phyloP scores from a whole-genome alignment of 2,888 invertebrate species.

The Idaea dimidiata region DNA sequence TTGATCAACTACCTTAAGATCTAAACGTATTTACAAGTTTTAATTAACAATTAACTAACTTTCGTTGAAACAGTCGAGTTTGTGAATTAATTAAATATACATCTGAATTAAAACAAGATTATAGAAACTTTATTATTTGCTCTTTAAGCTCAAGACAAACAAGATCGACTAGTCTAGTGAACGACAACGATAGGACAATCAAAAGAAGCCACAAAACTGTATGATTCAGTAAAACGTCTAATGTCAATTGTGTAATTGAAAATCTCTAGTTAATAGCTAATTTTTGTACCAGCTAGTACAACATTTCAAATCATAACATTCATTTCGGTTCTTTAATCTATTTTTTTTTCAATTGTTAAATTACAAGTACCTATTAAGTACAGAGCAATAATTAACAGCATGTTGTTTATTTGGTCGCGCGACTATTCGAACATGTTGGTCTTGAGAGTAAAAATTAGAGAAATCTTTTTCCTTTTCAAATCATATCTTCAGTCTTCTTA shows the following conservation, averaged over 20 bases:
- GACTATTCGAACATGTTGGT: not conserved
- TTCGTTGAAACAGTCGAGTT: constrained; percentile 28
- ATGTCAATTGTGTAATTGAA: not conserved
- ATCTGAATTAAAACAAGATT: not conserved
- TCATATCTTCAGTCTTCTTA: constrained; percentile 5
- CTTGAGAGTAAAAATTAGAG: not conserved
- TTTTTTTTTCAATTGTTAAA: too few relatives aligned
- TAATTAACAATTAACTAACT: constrained; percentile 14
- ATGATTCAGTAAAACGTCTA: not conserved
- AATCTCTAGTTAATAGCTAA: too few relatives aligned
- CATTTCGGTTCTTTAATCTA: too few relatives aligned
- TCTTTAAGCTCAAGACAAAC: not conserved
- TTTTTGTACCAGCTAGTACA: too few relatives aligned
- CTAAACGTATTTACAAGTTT: constrained; percentile 21
- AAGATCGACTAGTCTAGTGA: not conserved
- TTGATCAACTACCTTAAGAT: constrained; percentile 16
- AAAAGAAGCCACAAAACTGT: too few relatives aligned
- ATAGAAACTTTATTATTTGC: not conserved
- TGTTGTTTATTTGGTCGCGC: not conserved
- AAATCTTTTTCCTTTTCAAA: constrained; percentile 1
- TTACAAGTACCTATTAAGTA: too few relatives aligned
- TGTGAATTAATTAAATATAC: constrained; percentile 8
- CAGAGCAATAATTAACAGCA: too few relatives aligned
- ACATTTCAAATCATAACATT: too few relatives aligned
- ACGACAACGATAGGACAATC: not conserved